A percentile compares a stretch with the other conserved stretches of the same genome.
phyloP scores from a whole-genome alignment of 2,888 invertebrate genomes.

The Cephalotes varians region DNA sequence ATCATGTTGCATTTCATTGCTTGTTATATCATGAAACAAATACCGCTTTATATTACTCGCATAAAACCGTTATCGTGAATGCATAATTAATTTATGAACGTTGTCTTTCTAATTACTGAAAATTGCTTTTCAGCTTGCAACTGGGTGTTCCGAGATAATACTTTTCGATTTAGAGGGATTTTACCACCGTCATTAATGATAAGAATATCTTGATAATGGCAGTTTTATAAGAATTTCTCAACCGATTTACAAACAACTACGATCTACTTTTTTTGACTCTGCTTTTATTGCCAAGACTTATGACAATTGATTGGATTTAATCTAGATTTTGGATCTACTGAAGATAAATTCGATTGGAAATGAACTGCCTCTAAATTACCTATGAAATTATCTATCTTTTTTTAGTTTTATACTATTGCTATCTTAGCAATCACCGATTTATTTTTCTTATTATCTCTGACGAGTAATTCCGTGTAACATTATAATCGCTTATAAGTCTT shows the following conservation, averaged over 20 bases:
- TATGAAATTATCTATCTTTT: neutral
- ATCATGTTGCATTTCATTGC: neutral
- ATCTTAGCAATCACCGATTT: neutral
- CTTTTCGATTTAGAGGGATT: neutral
- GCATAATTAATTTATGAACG: constrained; percentile 37
- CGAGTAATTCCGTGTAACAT: neutral
- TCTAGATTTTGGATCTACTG: neutral
- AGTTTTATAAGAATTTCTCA: constrained; percentile 9
- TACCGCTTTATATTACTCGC: neutral
- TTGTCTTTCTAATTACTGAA: constrained; percentile 22
- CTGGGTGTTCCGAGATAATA: neutral
- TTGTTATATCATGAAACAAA: neutral
- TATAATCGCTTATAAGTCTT: neutral
- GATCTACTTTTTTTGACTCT: neutral
- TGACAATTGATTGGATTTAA: neutral
- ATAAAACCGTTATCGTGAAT: neutral
- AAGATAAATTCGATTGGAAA: neutral
- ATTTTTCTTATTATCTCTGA: neutral
- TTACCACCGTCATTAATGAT: neutral
- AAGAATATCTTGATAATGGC: neutral
- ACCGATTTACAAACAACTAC: neutral
- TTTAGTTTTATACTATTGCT: neutral
- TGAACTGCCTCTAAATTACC: neutral
- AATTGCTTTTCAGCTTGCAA: neutral
- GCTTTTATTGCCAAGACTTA: neutral